Evolutionary conservation across 2,888 invertebrate species (phyloP).

Genomic region (Bugulina stolonifera): DNA sequence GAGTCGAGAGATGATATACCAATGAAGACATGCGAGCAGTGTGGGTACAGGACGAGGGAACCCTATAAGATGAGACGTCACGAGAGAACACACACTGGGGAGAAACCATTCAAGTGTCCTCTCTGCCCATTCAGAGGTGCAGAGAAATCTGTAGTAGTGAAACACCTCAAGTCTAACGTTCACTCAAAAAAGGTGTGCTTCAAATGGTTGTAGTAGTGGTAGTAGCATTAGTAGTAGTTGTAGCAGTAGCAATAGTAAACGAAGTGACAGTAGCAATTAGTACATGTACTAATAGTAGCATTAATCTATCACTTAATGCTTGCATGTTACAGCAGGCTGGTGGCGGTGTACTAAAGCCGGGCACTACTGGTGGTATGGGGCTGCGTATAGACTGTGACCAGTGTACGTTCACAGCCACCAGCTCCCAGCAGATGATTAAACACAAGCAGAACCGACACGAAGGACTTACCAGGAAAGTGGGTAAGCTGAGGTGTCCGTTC

Average conservation of each 20-base stretch:
- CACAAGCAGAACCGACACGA: conserved; percentile 26
- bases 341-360: conserved; percentile 1
- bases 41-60: conserved; percentile 12
- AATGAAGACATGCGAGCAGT: conserved; percentile 24
- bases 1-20: conserved; percentile 24
- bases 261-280: no score
- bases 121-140: conserved; percentile 22
- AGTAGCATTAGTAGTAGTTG: no score
- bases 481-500: conserved; percentile 20
- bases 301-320: no score
- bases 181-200: conserved; percentile 13
- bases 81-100: conserved; percentile 20
- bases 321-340: no score
- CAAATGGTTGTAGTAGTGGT: no score
- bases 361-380: conserved; percentile 17
- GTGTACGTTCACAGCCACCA: conserved; percentile 22
- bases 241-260: no score
- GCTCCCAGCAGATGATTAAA: conserved; percentile 24
- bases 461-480: conserved; percentile 16
- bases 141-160: conserved; percentile 16
- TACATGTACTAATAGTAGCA: no score
- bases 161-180: conserved; percentile 18
- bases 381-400: conserved; percentile 23
- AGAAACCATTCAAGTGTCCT: conserved; percentile 25
- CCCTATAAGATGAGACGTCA: conserved; percentile 22